Percentiles rank a stretch among this genome's conserved stretches.
Conservation (phyloP, 2,113 vertebrate genomes). For the Thomomys bottae region DNA sequence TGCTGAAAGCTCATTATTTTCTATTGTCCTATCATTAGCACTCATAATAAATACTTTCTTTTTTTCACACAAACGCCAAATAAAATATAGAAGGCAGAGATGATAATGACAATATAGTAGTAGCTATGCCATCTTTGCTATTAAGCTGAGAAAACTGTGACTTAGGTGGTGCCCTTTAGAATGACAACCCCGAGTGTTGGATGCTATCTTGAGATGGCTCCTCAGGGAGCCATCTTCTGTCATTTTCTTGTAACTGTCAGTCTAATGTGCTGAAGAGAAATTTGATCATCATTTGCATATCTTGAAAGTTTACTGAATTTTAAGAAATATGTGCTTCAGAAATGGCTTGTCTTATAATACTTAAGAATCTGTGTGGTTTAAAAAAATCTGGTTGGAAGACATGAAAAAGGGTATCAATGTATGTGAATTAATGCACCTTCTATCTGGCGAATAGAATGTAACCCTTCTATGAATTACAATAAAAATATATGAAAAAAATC, state of each 20-base stretch:
- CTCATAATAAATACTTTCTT: not conserved
- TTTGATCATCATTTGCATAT: constrained; percentile 73
- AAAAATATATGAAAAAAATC: too few relatives aligned
- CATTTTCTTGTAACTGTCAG: constrained; percentile 74
- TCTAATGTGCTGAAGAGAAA: constrained; percentile 51
- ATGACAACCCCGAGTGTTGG: constrained; percentile 33
- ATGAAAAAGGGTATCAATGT: too few relatives aligned
- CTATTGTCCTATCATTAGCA: not conserved
- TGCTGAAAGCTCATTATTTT: not conserved
- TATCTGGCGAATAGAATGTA: too few relatives aligned
- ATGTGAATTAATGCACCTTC: too few relatives aligned
- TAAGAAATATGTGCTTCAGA: constrained; percentile 47
- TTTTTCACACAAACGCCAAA: not conserved
- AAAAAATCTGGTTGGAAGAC: not conserved
- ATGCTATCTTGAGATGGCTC: constrained; percentile 37
- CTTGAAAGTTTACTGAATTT: constrained; percentile 66
- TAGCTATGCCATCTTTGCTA: constrained; percentile 31
- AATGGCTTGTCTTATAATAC: constrained; percentile 46
- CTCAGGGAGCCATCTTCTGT: constrained; percentile 69
- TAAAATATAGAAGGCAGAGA: not conserved
- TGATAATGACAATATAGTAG: not conserved
- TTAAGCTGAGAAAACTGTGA: not conserved
- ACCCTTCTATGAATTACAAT: too few relatives aligned
- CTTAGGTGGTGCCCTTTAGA: not conserved
- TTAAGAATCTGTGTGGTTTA: constrained; percentile 10